Evolutionary conservation across 2,113 vertebrate species (phyloP).

Genomic region (Sula dactylatra): DNA sequence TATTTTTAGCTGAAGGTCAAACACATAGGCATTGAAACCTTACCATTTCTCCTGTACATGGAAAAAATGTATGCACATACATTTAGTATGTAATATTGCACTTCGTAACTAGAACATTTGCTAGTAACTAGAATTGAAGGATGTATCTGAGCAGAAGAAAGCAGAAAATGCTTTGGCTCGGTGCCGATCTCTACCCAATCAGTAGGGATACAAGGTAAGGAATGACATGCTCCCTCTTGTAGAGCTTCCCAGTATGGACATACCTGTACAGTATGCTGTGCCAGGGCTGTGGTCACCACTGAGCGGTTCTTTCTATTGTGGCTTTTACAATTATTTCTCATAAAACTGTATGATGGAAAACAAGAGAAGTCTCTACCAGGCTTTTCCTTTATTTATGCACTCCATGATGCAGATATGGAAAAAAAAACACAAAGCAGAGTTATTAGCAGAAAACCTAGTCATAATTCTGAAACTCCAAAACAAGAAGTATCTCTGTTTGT

Average conservation of each 20-base stretch:
- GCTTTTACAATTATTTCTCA: background rate
- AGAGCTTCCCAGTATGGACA: background rate
- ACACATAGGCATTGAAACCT: background rate
- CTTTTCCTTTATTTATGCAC: background rate
- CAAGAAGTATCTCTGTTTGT: background rate
- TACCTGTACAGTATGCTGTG: background rate
- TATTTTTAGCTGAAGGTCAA: background rate
- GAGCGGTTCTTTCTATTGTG: background rate
- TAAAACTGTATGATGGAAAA: background rate
- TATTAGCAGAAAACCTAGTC: background rate
- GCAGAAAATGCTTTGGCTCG: background rate
- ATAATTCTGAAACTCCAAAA: background rate
- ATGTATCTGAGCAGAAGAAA: background rate
- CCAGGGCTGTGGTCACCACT: background rate
- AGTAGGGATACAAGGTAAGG: background rate
- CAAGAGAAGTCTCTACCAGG: background rate
- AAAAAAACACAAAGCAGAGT: background rate
- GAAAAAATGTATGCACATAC: background rate
- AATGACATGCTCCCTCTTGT: background rate
- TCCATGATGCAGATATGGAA: background rate
- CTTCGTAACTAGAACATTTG: background rate
- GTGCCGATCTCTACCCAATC: background rate
- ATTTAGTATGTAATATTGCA: background rate
- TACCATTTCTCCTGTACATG: background rate
- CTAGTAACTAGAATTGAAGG: background rate